Conservation (phyloP, 2,888 invertebrate species). For the Syrphus vitripennis region DNA sequence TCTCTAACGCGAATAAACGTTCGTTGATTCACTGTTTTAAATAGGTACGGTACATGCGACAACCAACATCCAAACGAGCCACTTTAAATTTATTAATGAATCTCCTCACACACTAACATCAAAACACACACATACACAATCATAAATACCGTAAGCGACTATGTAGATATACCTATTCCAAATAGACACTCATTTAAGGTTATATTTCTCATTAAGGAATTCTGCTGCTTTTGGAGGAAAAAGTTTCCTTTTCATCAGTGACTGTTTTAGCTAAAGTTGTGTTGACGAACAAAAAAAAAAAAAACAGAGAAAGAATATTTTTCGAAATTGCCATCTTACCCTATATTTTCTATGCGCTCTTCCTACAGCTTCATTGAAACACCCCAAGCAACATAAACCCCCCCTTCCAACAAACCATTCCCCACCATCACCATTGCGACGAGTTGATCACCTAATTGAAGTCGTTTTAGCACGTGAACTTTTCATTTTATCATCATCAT, state of each 20-base stretch:
- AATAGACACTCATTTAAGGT: slow-evolving; percentile 38
- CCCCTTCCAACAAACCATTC: not conserved
- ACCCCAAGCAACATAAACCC: not conserved
- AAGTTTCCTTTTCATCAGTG: slow-evolving; percentile 31
- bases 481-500: slow-evolving; percentile 17
- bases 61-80: slow-evolving; percentile 45
- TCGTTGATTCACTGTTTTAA: not conserved
- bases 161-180: not conserved
- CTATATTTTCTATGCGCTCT: not conserved
- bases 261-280: not conserved
- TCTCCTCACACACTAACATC: slow-evolving; percentile 15
- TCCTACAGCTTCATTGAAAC: too few relatives aligned
- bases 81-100: slow-evolving; percentile 63
- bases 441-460: slow-evolving; percentile 38
- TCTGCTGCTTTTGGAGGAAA: not conserved
- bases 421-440: not conserved
- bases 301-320: too few relatives aligned
- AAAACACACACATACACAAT: not conserved
- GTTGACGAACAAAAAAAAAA: not conserved
- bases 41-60: not conserved
- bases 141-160: not conserved
- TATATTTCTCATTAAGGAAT: slow-evolving; percentile 48
- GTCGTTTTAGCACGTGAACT: slow-evolving; percentile 29
- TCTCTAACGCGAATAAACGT: not conserved
- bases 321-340: not conserved